Percentiles rank a stretch among this genome's conserved stretches.
Evolutionary conservation across 2,888 invertebrate genomes (phyloP).

Genomic region (Drosophila neonasuta): DNA sequence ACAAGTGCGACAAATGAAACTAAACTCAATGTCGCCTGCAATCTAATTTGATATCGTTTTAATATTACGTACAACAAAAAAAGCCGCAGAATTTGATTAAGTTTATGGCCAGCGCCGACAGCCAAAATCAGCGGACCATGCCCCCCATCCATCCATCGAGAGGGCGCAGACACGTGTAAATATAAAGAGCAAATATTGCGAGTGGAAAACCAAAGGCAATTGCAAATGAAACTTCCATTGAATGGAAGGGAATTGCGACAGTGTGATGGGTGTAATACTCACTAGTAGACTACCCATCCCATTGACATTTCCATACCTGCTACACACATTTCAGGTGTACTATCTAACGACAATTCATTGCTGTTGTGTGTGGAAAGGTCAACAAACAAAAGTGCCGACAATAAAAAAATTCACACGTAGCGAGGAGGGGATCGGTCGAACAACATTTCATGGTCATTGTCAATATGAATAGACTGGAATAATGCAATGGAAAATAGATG

Average conservation of each 20-base stretch:
- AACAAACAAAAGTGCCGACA: constrained; percentile 62
- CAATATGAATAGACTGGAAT: constrained; percentile 58
- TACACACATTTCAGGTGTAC: constrained; percentile 19
- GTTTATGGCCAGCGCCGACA: constrained; percentile 25
- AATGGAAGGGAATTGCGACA: constrained; percentile 26
- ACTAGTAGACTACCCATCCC: neutral
- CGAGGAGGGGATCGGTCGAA: constrained; percentile 6
- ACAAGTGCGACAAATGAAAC: constrained; percentile 27
- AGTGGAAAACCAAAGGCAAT: constrained; percentile 42
- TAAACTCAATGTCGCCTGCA: constrained; percentile 52
- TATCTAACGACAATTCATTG: constrained; percentile 39
- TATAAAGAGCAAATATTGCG: constrained; percentile 53
- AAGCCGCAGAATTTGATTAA: constrained; percentile 44
- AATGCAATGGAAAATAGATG: constrained; percentile 34
- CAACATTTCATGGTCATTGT: constrained; percentile 74
- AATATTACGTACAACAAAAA: constrained; percentile 19
- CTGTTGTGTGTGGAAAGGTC: constrained; percentile 58
- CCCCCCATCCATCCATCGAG: constrained; percentile 9
- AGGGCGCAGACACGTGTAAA: constrained; percentile 59
- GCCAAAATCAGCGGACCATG: constrained; percentile 1
- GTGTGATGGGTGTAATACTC: constrained; percentile 19
- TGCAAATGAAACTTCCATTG: constrained; percentile 11
- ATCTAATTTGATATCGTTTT: constrained; percentile 53
- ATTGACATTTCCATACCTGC: neutral
- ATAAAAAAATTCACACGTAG: constrained; percentile 65